Conservation (phyloP, 2,113 vertebrate species). For the Colossoma macropomum region DNA sequence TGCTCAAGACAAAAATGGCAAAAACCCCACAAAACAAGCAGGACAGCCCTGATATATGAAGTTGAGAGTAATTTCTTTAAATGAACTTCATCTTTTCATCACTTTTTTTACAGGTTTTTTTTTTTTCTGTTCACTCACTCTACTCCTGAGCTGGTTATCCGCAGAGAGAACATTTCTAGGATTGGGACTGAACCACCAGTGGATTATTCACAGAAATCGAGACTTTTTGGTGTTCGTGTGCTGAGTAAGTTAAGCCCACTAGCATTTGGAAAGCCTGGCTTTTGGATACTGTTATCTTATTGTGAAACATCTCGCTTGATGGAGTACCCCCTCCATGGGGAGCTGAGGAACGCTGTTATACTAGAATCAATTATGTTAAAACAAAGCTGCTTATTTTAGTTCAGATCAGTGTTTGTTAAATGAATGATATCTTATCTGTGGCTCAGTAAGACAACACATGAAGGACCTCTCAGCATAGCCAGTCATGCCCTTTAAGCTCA, state of each 20-base stretch:
- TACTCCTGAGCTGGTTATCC: not conserved
- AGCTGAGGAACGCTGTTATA: not conserved
- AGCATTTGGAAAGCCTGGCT: too few relatives aligned
- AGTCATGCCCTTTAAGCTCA: constrained; percentile 54
- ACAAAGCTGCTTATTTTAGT: constrained; percentile 58
- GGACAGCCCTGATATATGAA: not conserved
- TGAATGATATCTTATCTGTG: constrained; percentile 62
- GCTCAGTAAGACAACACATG: constrained; percentile 68
- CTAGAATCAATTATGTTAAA: constrained; percentile 5
- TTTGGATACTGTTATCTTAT: too few relatives aligned
- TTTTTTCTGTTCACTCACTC: not conserved
- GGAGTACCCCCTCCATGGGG: too few relatives aligned
- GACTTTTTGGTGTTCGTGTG: not conserved
- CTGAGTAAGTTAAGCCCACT: not conserved
- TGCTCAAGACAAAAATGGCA: not conserved
- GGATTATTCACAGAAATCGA: not conserved
- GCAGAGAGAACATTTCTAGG: not conserved
- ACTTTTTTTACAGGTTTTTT: not conserved
- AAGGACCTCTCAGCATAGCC: constrained; percentile 63
- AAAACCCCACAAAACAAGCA: not conserved
- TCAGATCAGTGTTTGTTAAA: constrained; percentile 57
- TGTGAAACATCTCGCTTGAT: too few relatives aligned
- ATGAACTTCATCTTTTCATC: not conserved
- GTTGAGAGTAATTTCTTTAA: not conserved
- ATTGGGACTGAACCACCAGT: not conserved